Percentiles rank a stretch among this genome's conserved stretches.
These are phyloP conservation scores for Amazonetta brasiliensis DNA, from an alignment of 2,797 vertebrate species.

Conservation along the genomic window DNA sequence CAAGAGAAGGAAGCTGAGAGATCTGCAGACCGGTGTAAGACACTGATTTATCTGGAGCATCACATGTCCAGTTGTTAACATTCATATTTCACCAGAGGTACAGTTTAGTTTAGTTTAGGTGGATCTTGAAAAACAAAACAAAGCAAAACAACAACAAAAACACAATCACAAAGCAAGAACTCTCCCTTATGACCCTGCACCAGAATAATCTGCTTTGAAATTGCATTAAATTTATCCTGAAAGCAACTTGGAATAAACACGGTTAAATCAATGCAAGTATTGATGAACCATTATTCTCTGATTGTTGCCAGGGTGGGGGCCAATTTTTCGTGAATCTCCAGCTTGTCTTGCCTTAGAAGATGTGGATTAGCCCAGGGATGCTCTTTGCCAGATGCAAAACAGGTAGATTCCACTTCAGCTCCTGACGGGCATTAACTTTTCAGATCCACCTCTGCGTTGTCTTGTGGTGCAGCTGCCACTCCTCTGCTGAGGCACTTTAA, in stretches of 20 bases:
- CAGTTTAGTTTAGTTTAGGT: background rate
- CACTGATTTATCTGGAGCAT: background rate
- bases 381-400: background rate
- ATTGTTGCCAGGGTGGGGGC: background rate
- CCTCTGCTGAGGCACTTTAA: background rate
- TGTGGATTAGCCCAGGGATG: background rate
- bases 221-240: background rate
- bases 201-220: background rate
- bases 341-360: background rate
- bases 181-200: background rate
- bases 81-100: background rate
- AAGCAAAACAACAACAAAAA: background rate
- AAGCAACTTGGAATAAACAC: background rate
- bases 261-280: background rate
- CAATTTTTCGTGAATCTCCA: background rate
- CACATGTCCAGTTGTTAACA: background rate
- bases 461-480: background rate
- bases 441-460: background rate
- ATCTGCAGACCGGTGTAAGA: background rate
- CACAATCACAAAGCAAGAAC: background rate
- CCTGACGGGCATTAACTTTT: too few relatives aligned
- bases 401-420: background rate
- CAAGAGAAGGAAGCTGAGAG: background rate
- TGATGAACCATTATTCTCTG: background rate
- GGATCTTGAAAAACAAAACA: background rate